These are phyloP conservation scores for Grammomys dolichurus DNA, from an alignment of 2,113 vertebrate species.

Conservation along the genomic window DNA sequence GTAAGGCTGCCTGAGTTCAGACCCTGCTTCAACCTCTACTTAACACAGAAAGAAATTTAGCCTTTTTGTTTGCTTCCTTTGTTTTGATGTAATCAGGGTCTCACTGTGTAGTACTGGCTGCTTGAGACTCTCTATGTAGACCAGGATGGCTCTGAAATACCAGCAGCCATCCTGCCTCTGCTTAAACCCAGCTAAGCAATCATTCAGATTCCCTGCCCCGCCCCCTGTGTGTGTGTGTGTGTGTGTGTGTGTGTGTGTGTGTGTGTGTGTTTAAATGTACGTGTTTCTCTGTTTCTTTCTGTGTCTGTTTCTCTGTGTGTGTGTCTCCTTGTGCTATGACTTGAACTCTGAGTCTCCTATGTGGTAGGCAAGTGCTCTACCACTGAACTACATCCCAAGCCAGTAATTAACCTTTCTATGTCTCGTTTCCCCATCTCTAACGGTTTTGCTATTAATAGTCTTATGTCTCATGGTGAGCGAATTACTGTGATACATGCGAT, in stretches of 20 bases:
- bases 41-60: not conserved
- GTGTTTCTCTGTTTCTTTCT: not conserved
- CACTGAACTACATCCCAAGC: not conserved
- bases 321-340: not conserved
- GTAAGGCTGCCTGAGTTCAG: not conserved
- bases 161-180: not conserved
- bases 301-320: too few relatives aligned
- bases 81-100: not conserved
- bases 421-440: conserved; percentile 13
- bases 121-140: not conserved
- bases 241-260: too few relatives aligned
- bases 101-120: not conserved
- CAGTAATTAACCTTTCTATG: not conserved
- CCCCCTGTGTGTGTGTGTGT: too few relatives aligned
- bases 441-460: not conserved
- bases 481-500: not conserved
- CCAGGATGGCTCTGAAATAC: not conserved
- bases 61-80: not conserved
- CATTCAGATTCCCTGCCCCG: too few relatives aligned
- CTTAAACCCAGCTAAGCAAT: not conserved
- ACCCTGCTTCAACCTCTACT: not conserved
- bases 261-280: too few relatives aligned
- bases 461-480: not conserved
- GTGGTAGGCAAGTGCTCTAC: not conserved
- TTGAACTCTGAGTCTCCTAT: not conserved